phyloP scores from a whole-genome alignment of 2,888 invertebrate genomes.

The Agriopis marginaria region DNA sequence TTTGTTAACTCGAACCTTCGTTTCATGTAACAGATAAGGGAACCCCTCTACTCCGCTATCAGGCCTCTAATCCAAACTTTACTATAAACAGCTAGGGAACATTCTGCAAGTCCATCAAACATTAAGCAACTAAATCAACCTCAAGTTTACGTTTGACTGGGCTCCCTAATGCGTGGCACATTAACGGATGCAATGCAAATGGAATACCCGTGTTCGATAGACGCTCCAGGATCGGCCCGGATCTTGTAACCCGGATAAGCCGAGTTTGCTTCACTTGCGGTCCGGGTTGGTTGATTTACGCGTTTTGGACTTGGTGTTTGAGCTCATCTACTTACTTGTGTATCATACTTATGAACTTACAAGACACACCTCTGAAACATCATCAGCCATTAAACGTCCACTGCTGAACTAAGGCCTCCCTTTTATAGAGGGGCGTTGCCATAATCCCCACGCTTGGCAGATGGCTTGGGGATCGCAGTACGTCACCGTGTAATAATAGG shows the following conservation, averaged over 20 bases:
- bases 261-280: slow-evolving; percentile 57
- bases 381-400: too few species aligned
- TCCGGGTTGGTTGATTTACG: slow-evolving; percentile 52
- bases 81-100: slow-evolving; percentile 33
- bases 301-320: slow-evolving; percentile 21
- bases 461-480: too few species aligned
- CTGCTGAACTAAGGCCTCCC: too few species aligned
- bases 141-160: slow-evolving; percentile 53
- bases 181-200: slow-evolving; percentile 70
- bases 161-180: slow-evolving; percentile 54
- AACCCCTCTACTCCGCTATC: slow-evolving; percentile 8
- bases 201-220: slow-evolving; percentile 76
- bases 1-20: slow-evolving; percentile 2
- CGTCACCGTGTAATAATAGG: too few species aligned
- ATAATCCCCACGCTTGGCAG: too few species aligned
- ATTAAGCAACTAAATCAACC: slow-evolving; percentile 38
- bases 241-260: slow-evolving; percentile 67
- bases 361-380: neutral
- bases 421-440: too few species aligned
- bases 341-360: neutral
- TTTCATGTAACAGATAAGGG: slow-evolving; percentile 8
- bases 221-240: slow-evolving; percentile 60
- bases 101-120: slow-evolving; percentile 31
- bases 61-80: slow-evolving; percentile 17
- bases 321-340: slow-evolving; percentile 1